A percentile compares a stretch with the other conserved stretches of the same genome.
phyloP scores from a whole-genome alignment of 2,888 invertebrate species.

The Mesopsocus fuscifrons region DNA sequence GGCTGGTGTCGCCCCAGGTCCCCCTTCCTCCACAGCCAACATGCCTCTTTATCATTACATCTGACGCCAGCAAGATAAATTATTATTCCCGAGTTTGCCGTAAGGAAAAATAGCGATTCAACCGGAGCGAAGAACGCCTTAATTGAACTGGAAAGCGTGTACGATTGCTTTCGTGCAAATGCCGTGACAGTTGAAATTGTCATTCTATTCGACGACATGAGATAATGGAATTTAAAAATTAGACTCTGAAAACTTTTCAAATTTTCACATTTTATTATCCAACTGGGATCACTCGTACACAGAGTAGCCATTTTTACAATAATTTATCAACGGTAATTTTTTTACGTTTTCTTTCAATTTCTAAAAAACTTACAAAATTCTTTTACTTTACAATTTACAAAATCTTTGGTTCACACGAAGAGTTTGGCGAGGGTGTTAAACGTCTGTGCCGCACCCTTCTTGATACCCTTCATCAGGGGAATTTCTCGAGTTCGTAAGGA shows the following conservation, averaged over 20 bases:
- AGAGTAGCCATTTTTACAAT: too few species aligned
- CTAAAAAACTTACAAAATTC: constrained; percentile 9
- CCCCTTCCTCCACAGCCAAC: neutral
- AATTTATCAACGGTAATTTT: too few species aligned
- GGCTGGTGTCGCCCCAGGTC: constrained; percentile 8
- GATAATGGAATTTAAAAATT: too few species aligned
- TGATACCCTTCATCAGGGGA: constrained; percentile 83
- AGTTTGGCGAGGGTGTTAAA: constrained; percentile 30
- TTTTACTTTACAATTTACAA: neutral
- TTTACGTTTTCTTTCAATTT: too few species aligned
- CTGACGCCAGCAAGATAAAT: constrained; percentile 2
- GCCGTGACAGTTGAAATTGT: too few species aligned
- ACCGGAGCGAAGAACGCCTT: neutral
- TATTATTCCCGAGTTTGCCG: neutral
- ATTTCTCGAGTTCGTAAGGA: constrained; percentile 62
- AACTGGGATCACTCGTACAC: too few species aligned
- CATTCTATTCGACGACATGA: too few species aligned
- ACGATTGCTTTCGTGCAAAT: too few species aligned
- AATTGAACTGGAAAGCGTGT: too few species aligned
- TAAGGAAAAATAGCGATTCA: neutral
- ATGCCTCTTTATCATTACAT: constrained; percentile 7
- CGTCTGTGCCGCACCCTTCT: constrained; percentile 83
- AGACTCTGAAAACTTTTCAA: too few species aligned
- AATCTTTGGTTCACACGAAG: constrained; percentile 9
- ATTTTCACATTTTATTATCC: too few species aligned